Conservation (phyloP, 2,888 invertebrate species). For the Muschampia plurimacula region DNA sequence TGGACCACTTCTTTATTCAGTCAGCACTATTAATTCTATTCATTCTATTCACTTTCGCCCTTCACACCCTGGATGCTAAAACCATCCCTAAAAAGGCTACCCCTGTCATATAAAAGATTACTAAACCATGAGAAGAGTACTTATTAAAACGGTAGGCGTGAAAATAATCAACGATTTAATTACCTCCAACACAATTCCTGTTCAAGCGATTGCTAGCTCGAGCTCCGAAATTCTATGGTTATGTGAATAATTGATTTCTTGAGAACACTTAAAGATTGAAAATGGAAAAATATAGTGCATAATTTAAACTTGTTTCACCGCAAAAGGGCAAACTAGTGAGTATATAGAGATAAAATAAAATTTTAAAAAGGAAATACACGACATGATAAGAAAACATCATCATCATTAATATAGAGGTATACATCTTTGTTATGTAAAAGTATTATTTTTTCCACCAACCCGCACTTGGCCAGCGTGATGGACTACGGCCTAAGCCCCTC, state of each 20-base stretch:
- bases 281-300: conserved; percentile 5
- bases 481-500: no score
- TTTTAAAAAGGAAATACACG: no score
- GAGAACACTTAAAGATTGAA: conserved; percentile 11
- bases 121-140: conserved; percentile 28
- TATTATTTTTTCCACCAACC: no score
- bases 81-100: conserved; percentile 10
- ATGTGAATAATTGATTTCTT: conserved; percentile 21
- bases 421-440: no score
- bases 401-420: no score
- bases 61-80: background rate
- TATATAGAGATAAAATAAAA: background rate
- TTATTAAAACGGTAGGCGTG: conserved; percentile 36
- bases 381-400: no score
- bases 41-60: background rate
- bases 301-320: background rate
- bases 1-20: background rate
- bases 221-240: conserved; percentile 13
- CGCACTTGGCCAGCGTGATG: no score
- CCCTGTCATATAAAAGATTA: conserved; percentile 10
- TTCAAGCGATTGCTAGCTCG: conserved; percentile 6
- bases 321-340: background rate
- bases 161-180: conserved; percentile 32
- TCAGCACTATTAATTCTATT: no score
- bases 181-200: conserved; percentile 34